Percentiles rank a stretch among this genome's conserved stretches.
phyloP scores from a whole-genome alignment of 2,888 invertebrate species.

The Leptodirus hochenwartii region DNA sequence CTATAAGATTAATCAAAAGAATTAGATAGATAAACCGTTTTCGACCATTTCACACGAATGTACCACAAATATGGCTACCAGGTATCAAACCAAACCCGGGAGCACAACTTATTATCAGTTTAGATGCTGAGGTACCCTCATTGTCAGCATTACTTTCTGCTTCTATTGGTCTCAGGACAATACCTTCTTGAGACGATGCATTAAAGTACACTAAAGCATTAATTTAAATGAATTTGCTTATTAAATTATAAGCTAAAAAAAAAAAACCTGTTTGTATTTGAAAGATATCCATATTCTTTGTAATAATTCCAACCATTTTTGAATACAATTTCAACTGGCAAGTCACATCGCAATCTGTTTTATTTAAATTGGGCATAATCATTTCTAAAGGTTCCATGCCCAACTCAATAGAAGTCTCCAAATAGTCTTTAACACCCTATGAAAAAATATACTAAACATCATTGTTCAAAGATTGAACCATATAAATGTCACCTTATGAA shows the following conservation, averaged over 20 bases:
- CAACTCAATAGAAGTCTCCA: conserved; percentile 19
- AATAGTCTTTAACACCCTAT: conserved; percentile 17
- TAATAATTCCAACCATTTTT: conserved; percentile 20
- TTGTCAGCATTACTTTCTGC: too few species aligned
- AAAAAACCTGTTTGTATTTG: conserved; percentile 23
- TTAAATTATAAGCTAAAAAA: too few species aligned
- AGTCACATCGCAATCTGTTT: conserved; percentile 19
- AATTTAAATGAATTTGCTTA: background rate
- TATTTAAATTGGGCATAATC: conserved; percentile 18
- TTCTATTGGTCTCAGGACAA: too few species aligned
- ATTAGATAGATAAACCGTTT: background rate
- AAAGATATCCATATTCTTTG: conserved; percentile 22
- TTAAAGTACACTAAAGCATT: conserved; percentile 1
- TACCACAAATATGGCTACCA: conserved; percentile 23
- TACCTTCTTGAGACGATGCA: too few species aligned
- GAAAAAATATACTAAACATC: conserved; percentile 8
- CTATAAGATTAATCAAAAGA: conserved; percentile 15
- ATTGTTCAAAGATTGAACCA: conserved; percentile 8
- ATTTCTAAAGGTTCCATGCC: conserved; percentile 18
- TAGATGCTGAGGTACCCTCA: conserved; percentile 16
- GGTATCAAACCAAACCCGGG: conserved; percentile 24
- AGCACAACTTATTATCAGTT: conserved; percentile 21
- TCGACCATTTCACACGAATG: background rate
- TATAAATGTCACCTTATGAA: conserved; percentile 15
- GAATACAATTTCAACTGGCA: conserved; percentile 23